phyloP scores from a whole-genome alignment of 2,797 vertebrate species.

The Nannoperca obscura region DNA sequence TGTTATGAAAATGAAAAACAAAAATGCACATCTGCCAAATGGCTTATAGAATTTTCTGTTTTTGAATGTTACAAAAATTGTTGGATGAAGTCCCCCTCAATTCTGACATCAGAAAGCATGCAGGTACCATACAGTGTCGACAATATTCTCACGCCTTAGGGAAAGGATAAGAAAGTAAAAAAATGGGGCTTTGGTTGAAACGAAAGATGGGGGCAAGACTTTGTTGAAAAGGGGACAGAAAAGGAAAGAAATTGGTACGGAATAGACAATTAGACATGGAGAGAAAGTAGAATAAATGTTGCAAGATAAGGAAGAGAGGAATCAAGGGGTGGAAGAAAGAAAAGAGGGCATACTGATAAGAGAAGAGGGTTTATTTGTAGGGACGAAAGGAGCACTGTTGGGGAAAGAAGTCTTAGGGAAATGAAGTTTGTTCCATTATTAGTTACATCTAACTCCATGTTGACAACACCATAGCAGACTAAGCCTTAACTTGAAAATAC shows the following conservation, averaged over 20 bases:
- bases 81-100: background rate
- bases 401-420: background rate
- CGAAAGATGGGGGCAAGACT: background rate
- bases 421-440: slow-evolving; percentile 11
- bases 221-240: background rate
- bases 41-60: background rate
- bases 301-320: background rate
- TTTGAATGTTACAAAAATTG: background rate
- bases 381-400: background rate
- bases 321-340: background rate
- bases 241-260: background rate
- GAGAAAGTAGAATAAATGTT: background rate
- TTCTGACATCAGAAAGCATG: background rate
- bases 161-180: background rate
- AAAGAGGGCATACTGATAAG: background rate
- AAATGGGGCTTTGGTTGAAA: background rate
- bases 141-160: background rate
- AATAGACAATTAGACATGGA: slow-evolving; percentile 4
- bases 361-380: background rate
- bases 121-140: background rate
- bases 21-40: background rate
- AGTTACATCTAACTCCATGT: slow-evolving; percentile 16
- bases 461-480: slow-evolving; percentile 14
- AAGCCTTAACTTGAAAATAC: slow-evolving; percentile 26
- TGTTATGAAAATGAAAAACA: background rate